phyloP scores from a whole-genome alignment of 1,140 invertebrate species.

The Cydia amplana region DNA sequence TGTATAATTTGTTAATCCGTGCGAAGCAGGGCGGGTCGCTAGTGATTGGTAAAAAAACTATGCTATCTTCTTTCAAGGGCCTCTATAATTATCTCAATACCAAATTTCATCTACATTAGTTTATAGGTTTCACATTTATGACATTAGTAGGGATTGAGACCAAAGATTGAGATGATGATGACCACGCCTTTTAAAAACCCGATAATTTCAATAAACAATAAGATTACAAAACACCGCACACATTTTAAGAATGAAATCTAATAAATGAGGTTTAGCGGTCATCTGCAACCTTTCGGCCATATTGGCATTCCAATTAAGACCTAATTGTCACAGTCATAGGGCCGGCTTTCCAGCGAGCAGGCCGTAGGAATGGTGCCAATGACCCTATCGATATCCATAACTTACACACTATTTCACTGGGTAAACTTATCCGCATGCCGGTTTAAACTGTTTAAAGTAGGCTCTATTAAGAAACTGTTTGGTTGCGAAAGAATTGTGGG shows the following conservation, averaged over 20 bases:
- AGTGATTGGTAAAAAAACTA: too few relatives aligned
- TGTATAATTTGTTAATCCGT: too few relatives aligned
- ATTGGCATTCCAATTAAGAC: not conserved
- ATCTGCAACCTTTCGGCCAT: slow-evolving; percentile 3
- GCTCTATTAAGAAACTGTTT: slow-evolving; percentile 37
- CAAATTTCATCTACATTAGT: too few relatives aligned
- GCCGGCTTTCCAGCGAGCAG: not conserved
- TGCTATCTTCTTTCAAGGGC: too few relatives aligned
- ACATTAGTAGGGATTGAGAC: too few relatives aligned
- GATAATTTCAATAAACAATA: slow-evolving; percentile 8
- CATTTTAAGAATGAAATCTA: slow-evolving; percentile 4
- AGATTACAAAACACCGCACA: not conserved
- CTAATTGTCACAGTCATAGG: not conserved
- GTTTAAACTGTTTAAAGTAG: not conserved
- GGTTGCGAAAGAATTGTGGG: slow-evolving; percentile 32
- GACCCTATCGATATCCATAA: slow-evolving; percentile 43
- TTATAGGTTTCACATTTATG: too few relatives aligned
- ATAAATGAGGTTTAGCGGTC: slow-evolving; percentile 13
- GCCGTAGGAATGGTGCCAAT: slow-evolving; percentile 42
- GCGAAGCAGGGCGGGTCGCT: too few relatives aligned
- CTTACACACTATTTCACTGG: slow-evolving; percentile 44
- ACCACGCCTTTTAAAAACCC: not conserved
- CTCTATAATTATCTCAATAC: too few relatives aligned
- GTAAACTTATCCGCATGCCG: slow-evolving; percentile 34
- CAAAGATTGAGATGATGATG: not conserved